Evolutionary conservation across 2,797 vertebrate species (phyloP), one percentile per base, ranked within the genome.

Genomic region (Remorina albescens): DNA sequence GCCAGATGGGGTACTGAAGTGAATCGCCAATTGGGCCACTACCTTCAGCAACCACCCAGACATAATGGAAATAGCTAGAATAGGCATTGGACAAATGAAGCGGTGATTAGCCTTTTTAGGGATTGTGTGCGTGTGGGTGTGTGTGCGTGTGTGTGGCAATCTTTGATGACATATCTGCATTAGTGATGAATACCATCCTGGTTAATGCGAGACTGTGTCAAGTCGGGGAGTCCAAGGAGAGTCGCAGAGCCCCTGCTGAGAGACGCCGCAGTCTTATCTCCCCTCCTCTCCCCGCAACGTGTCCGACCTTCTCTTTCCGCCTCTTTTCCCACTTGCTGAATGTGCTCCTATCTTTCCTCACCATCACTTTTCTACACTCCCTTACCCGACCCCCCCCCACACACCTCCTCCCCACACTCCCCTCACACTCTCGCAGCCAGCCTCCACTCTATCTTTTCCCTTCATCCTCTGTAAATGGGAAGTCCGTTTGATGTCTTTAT

Each of bases 1-100:
- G 90, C 89, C 89, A 89, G 90, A 91, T 90, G 92, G 89, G 82
- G 88, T 81, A 85, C 82, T 88, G 88, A 81, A 87, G 87, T 91
- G 90, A 90, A 91, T 87, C 81, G 86, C 86, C 89, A 90, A 90
- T 83, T 89, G 91, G 88, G 86, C 81, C 75, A 74, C 80, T 77
- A 78, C 80, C 75, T 80, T 72, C 59, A 75, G 75, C 83, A 56
- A 73, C 73, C 42, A 7, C 73, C 36, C 75, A 85, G 79, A 81
- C 80, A 83, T 74, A 81, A 74, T 78, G 79, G 73, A 88, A 82
- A 81, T 64, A 56, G 72, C 78, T 71, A 67, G 81, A 89, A 89
- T 85, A 88, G 87, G 84, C 87, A 82, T 61, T 62, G 89, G 80
- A 86, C 76, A 84, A 82, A 37, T 75, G 77, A 58, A 78, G 75